These are phyloP conservation scores for Harpagifer antarcticus DNA, from an alignment of 2,797 vertebrate species.

Conservation along the genomic window DNA sequence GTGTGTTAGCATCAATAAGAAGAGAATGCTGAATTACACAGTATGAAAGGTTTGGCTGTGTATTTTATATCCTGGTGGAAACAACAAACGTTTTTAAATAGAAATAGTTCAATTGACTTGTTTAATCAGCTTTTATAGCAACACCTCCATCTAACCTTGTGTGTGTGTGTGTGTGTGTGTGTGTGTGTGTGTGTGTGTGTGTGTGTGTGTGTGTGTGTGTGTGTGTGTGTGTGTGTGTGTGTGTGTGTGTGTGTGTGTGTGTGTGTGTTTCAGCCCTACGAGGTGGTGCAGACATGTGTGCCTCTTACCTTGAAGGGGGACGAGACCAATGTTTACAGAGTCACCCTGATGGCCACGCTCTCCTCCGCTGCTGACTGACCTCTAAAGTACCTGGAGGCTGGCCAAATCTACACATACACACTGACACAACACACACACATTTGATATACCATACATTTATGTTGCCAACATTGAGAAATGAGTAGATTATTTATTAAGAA, in stretches of 20 bases:
- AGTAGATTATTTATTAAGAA: not conserved
- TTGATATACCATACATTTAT: not conserved
- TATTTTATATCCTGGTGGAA: too few species aligned
- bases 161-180: not conserved
- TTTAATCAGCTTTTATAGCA: not conserved
- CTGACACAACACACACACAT: slow-evolving; percentile 1
- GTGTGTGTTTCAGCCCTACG: slow-evolving; percentile 80
- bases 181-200: not conserved
- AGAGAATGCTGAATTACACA: too few species aligned
- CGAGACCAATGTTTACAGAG: slow-evolving; percentile 83
- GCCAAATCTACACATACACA: slow-evolving; percentile 20
- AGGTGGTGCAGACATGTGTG: slow-evolving; percentile 82
- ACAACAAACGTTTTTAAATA: too few species aligned
- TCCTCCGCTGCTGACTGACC: slow-evolving; percentile 51
- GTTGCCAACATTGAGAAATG: not conserved
- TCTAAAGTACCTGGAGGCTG: slow-evolving; percentile 26
- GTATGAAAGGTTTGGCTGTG: too few species aligned
- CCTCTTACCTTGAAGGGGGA: slow-evolving; percentile 87
- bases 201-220: not conserved
- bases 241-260: slow-evolving; percentile 11
- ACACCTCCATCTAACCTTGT: not conserved
- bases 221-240: not conserved
- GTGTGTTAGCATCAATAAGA: too few species aligned
- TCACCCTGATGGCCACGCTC: slow-evolving; percentile 86
- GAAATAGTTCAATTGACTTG: too few species aligned